Conservation (phyloP, 2,797 vertebrate genomes). For the Notolepis coatsorum region DNA sequence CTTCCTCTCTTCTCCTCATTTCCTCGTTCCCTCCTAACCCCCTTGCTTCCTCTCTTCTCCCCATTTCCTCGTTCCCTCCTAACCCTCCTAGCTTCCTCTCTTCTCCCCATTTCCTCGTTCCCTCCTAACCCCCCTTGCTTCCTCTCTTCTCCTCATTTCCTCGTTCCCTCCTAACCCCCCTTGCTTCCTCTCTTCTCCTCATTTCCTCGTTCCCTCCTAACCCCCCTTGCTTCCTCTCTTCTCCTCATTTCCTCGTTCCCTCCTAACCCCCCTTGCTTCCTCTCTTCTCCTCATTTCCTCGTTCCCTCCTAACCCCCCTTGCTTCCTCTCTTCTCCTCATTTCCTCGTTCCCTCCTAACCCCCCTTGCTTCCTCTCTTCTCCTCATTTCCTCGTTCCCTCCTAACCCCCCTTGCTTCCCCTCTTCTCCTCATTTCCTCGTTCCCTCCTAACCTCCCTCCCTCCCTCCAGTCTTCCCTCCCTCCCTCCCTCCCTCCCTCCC, state of each 20-base stretch:
- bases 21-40: neutral
- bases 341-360: too few relatives aligned
- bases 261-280: slow-evolving; percentile 42
- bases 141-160: neutral
- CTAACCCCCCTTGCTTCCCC: too few relatives aligned
- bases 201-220: neutral
- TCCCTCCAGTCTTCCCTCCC: slow-evolving; percentile 51
- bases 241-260: neutral
- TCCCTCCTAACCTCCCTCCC: slow-evolving; percentile 35
- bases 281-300: slow-evolving; percentile 16
- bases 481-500: neutral
- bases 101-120: slow-evolving; percentile 12
- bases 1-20: neutral
- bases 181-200: neutral
- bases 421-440: slow-evolving; percentile 45
- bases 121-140: neutral
- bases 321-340: slow-evolving; percentile 20
- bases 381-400: too few relatives aligned
- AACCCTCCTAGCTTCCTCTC: slow-evolving; percentile 23
- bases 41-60: neutral
- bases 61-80: neutral
- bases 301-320: slow-evolving; percentile 21
- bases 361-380: too few relatives aligned
- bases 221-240: neutral
- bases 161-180: neutral